Base-by-base conservation (phyloP, 2,797 vertebrate species). In the Arctocebus calabarensis region DNA sequence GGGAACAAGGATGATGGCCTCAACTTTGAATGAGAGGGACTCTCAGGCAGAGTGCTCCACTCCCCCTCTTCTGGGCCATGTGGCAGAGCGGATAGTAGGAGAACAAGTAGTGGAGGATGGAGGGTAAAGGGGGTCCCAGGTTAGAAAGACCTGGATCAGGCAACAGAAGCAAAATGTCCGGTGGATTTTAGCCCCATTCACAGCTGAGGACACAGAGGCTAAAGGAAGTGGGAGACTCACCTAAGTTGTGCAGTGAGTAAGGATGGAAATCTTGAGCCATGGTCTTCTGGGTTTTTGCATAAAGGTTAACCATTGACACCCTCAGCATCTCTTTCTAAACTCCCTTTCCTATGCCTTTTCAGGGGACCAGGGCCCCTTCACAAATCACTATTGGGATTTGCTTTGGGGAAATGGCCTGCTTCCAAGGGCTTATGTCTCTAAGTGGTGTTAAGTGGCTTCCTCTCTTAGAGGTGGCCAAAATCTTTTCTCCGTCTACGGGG, bases 31-130 rank as follows among this genome's bases (percentile, higher is more conserved):
- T 2, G 25, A 27, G 70, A 70, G 75, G 77, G 79, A 89, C 61
- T 59, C 48, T 57, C 92, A 96, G 88, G 86, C 94, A 78, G 78
- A 27, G 14, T 70, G 37, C 12, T 14, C 13, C 37, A 45, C 20
- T 48, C 7, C 11, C 23, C 9, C 1, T 62, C 81, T 61, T 70
- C 57, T 20, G 20, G 74, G 57, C n/a, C 71, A 5, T 4, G 40
- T 29, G 48, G 68, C 32, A 88, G 90, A 90, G 37, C 27, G 29
- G 40, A 78, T 12, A 34, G 59, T 5, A n/a, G 11, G 20, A 84
- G 64, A 73, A 83, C 6, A 68, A 86, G 29, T 11, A 2, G 48
- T 40, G 27, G 73, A 14, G 37, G 11, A 22, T 20, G 27, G 32
- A 9, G 12, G 62, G 45, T 27, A 78, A 27, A 77, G 34, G 22